phyloP scores from a whole-genome alignment of 2,888 invertebrate species.

The Leptogaster cylindrica region DNA sequence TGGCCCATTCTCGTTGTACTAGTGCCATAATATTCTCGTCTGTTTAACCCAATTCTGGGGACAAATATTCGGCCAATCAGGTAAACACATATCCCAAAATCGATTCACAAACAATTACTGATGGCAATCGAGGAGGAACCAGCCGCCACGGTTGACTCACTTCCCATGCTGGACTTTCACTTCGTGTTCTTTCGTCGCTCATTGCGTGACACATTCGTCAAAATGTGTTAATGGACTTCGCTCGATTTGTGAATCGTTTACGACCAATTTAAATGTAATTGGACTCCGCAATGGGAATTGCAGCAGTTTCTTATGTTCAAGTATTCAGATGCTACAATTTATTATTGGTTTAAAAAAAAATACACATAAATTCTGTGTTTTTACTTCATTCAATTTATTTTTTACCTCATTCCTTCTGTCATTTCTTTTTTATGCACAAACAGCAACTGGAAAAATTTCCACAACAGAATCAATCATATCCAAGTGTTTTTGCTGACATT shows the following conservation, averaged over 20 bases:
- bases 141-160: slow-evolving; percentile 7
- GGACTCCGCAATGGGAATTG: not conserved
- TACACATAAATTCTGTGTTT: no score
- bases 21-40: slow-evolving; percentile 36
- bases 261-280: slow-evolving; percentile 36
- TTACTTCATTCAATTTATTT: no score
- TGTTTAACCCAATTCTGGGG: slow-evolving; percentile 34
- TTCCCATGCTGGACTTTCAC: slow-evolving; percentile 29
- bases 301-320: no score
- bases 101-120: slow-evolving; percentile 3
- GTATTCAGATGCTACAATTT: no score
- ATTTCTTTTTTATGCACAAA: no score
- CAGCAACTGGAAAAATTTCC: not conserved
- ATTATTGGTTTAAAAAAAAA: no score
- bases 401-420: no score
- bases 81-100: no score
- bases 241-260: slow-evolving; percentile 39
- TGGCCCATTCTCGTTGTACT: slow-evolving; percentile 3
- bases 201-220: slow-evolving; percentile 36
- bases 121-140: slow-evolving; percentile 16
- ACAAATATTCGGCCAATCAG: not conserved
- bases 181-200: slow-evolving; percentile 23
- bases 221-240: slow-evolving; percentile 41
- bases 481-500: not conserved
- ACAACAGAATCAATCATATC: not conserved